Conservation (phyloP, 2,797 vertebrate genomes). For the Thaleichthys pacificus region DNA sequence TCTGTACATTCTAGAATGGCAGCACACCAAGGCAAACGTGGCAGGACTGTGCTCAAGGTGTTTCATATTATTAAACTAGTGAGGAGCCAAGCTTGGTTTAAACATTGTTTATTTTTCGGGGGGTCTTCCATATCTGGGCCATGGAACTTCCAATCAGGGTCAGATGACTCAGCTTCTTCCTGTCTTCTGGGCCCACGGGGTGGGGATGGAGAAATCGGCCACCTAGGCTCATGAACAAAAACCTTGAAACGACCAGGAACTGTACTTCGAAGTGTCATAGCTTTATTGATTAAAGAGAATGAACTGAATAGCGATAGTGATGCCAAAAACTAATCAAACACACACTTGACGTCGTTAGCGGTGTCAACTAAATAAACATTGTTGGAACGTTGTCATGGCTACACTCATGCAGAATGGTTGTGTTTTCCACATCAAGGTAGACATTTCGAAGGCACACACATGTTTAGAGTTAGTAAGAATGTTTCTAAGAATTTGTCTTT, state of each 20-base stretch:
- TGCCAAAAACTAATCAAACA: conserved; percentile 31
- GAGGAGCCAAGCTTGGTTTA: conserved; percentile 32
- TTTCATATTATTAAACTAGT: conserved; percentile 31
- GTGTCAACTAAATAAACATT: conserved; percentile 7
- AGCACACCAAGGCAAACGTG: conserved; percentile 24
- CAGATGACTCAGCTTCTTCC: conserved; percentile 31
- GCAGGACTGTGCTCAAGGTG: conserved; percentile 18
- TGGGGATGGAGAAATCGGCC: conserved; percentile 24
- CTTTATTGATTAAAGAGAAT: conserved; percentile 7
- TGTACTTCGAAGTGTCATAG: conserved; percentile 3
- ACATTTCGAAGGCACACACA: conserved; percentile 13
- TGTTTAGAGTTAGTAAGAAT: conserved; percentile 3
- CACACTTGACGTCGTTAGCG: conserved; percentile 14
- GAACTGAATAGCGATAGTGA: background rate
- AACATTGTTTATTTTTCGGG: conserved; percentile 33
- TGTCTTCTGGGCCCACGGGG: conserved; percentile 21
- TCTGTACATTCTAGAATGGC: conserved; percentile 15
- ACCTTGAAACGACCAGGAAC: conserved; percentile 28
- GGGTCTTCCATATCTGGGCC: conserved; percentile 24
- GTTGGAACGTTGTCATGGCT: conserved; percentile 6
- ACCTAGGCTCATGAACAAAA: conserved; percentile 20
- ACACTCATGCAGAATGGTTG: background rate
- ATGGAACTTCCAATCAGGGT: conserved; percentile 20
- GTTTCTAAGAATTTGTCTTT: background rate
- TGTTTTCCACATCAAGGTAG: background rate